Base-by-base conservation (phyloP, 2,797 vertebrate species). In the Myotis findleyi region DNA sequence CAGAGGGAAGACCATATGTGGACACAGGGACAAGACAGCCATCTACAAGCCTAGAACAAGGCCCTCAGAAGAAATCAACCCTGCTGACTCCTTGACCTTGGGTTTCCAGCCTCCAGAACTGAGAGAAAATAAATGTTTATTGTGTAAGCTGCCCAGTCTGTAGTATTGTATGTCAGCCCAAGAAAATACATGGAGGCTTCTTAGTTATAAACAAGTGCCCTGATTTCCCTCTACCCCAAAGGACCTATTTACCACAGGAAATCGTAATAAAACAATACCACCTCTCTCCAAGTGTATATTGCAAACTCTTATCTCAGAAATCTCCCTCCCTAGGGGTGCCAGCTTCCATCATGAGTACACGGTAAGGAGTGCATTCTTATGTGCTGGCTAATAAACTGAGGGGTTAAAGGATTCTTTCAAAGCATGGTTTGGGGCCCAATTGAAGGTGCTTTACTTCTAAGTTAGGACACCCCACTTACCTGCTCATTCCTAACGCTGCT, bases 271-370 rank as follows among this genome's bases (percentile, higher is more conserved):
- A 44, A 36, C 7, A 6, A 64, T 47, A 64, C 16, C 1, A 7
- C 21, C 0, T 12, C 71, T 13, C n/a, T 10, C 14, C 25, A 13
- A 14, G 14, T 27, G 5, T 20, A 17, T 25, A 38, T 2, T 55
- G 3, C 41, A 73, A 18, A 41, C 5, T 4, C 25, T 59, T 7
- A 3, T 7, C 44, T 64, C 57, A 16, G 64, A 23, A 49, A 41
- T 16, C 18, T 38, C 27, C 5, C 11, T 36, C 2, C 11, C 4
- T 3, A 55, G 49, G 1, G 3, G 6, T 47, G 14, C 4, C 16
- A 1, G 4, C 10, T 27, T 13, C 30, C 12, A 2, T 3, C 2
- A 0, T 0, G 51, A 57, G 6, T 17, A 18, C 2, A 3, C 21
- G 0, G 47, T 17, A 5, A 8, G 12, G 27, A n/a, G 21, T 6